Percentiles rank a stretch among this genome's conserved stretches.
Conservation (phyloP, 2,888 invertebrate species). For the Micropterix aruncella region DNA sequence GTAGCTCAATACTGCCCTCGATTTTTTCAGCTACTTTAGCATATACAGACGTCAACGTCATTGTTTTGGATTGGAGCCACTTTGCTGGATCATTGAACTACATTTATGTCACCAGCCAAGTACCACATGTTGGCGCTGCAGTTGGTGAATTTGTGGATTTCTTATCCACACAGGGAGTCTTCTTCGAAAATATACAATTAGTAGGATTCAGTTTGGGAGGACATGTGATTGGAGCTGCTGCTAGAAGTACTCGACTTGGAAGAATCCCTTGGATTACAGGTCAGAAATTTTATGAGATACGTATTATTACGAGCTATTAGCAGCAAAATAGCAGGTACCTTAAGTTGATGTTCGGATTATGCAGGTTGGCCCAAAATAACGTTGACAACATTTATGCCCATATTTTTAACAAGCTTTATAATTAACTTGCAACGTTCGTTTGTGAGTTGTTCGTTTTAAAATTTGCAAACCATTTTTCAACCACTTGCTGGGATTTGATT, state of each 20-base stretch:
- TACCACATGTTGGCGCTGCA: constrained; percentile 1
- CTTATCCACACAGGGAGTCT: constrained; percentile 22
- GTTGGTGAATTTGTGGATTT: constrained; percentile 9
- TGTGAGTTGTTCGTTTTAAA: too few relatives aligned
- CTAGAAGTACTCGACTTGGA: constrained; percentile 8
- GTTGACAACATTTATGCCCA: too few relatives aligned
- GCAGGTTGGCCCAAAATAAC: too few relatives aligned
- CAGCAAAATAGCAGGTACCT: too few relatives aligned
- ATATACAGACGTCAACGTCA: constrained; percentile 18
- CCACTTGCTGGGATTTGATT: too few relatives aligned
- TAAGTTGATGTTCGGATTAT: too few relatives aligned
- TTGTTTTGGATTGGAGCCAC: constrained; percentile 20
- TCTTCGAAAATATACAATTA: constrained; percentile 27
- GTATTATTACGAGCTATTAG: too few relatives aligned
- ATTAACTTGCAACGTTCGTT: too few relatives aligned
- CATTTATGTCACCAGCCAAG: not conserved
- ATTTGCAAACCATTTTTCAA: too few relatives aligned
- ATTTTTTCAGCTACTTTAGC: constrained; percentile 16
- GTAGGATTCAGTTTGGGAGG: constrained; percentile 34
- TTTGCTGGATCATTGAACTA: not conserved
- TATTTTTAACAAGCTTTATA: too few relatives aligned
- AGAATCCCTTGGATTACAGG: not conserved
- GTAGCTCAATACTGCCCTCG: too few relatives aligned
- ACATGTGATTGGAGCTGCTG: constrained; percentile 28
- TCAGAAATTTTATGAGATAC: too few relatives aligned